Conservation (phyloP, 2,113 vertebrate species). For the Dipodomys ordii region DNA sequence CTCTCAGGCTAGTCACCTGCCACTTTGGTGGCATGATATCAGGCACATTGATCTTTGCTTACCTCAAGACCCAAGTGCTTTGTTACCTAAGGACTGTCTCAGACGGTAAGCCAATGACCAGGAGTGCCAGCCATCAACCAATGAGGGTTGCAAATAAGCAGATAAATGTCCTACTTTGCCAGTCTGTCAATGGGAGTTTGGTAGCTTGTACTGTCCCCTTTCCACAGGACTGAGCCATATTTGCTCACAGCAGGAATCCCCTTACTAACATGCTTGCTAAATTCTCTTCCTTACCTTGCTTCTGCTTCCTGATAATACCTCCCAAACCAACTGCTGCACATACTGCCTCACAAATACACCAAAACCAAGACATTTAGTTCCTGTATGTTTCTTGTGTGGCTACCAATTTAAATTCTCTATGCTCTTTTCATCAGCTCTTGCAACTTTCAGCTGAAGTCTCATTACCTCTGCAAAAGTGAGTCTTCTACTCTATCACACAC, state of each 20-base stretch:
- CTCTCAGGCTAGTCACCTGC: neutral
- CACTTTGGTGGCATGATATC: neutral
- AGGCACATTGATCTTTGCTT: neutral
- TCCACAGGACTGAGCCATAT: neutral
- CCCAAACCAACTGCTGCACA: conserved; percentile 17
- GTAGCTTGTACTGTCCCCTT: neutral
- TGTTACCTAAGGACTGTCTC: neutral
- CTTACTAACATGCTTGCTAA: neutral
- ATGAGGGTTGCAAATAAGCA: neutral
- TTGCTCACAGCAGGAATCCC: neutral
- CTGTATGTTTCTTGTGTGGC: conserved; percentile 1
- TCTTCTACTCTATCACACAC: neutral
- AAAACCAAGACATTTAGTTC: neutral
- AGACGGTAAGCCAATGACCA: neutral
- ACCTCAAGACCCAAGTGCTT: neutral
- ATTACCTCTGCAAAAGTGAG: neutral
- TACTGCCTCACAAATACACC: conserved; percentile 14
- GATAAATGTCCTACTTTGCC: neutral
- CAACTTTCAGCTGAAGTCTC: neutral
- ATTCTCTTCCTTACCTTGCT: neutral
- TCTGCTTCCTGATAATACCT: conserved; percentile 41
- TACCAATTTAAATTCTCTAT: conserved; percentile 29
- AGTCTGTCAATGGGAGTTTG: neutral
- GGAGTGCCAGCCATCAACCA: neutral
- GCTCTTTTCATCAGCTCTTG: neutral